Conservation (phyloP, 2,113 vertebrate species). For the Corynorhinus townsendii region DNA sequence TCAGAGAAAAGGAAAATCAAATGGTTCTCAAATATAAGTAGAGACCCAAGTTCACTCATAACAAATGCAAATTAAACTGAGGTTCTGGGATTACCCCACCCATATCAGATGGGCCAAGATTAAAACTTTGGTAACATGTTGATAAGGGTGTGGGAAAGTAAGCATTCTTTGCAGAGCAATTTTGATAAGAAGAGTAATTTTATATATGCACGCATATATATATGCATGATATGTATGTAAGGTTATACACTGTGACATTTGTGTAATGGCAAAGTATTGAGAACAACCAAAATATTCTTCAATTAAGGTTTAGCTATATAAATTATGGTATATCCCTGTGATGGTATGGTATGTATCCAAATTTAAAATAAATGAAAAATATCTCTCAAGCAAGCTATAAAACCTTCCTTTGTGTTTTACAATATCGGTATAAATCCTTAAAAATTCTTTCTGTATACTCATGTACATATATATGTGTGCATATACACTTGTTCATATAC, state of each 20-base stretch:
- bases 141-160: neutral
- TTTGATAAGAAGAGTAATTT: neutral
- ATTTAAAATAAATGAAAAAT: conserved; percentile 14
- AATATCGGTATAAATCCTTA: neutral
- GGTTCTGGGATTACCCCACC: neutral
- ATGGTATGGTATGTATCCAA: neutral
- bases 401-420: neutral
- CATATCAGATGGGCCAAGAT: neutral
- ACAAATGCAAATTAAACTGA: neutral
- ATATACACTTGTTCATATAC: neutral
- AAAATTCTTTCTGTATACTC: neutral
- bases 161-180: neutral
- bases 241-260: neutral
- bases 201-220: neutral
- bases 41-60: neutral
- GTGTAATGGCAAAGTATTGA: neutral
- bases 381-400: neutral
- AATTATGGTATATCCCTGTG: neutral
- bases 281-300: neutral
- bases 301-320: neutral
- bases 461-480: neutral
- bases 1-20: neutral
- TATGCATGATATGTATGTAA: neutral
- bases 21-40: neutral
- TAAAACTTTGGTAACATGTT: neutral